Percentiles rank a stretch among this genome's conserved stretches.
phyloP scores from a whole-genome alignment of 2,113 vertebrate species.

The Ceyx margarethae region DNA sequence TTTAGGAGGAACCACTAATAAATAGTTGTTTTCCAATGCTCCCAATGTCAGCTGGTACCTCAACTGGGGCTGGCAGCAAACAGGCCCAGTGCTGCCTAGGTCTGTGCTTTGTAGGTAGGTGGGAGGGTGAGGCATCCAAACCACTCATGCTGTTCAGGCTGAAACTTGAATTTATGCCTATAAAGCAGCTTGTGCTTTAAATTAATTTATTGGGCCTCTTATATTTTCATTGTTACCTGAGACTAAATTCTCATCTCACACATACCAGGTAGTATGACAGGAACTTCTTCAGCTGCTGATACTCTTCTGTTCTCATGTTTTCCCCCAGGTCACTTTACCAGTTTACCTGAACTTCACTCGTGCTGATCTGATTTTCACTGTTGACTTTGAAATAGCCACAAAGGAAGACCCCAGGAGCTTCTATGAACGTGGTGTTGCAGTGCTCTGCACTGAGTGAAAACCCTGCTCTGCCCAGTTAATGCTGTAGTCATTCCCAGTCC shows the following conservation, averaged over 20 bases:
- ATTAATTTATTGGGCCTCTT: background rate
- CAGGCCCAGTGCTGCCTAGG: background rate
- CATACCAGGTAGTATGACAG: accelerated
- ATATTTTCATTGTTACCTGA: background rate
- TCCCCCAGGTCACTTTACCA: constrained; percentile 88
- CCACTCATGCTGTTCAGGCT: background rate
- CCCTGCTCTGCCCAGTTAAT: background rate
- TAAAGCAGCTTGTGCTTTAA: background rate
- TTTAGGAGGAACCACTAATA: accelerated
- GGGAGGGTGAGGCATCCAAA: background rate
- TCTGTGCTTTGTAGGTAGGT: background rate
- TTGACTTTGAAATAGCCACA: constrained; percentile 95
- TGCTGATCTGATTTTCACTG: constrained; percentile 95
- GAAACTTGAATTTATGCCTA: background rate
- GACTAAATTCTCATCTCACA: background rate
- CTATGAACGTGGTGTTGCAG: constrained; percentile 94
- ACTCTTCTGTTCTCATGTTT: background rate
- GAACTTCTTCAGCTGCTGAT: background rate
- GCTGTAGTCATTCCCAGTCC: background rate
- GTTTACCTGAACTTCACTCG: constrained; percentile 99
- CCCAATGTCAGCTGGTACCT: background rate
- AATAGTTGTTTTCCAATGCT: background rate
- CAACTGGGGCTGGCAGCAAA: background rate
- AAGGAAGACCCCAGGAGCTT: constrained; percentile 96
- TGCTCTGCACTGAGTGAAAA: constrained; percentile 91